Base-by-base conservation (phyloP, 2,113 vertebrate species). In the Corythoichthys haematopterus region DNA sequence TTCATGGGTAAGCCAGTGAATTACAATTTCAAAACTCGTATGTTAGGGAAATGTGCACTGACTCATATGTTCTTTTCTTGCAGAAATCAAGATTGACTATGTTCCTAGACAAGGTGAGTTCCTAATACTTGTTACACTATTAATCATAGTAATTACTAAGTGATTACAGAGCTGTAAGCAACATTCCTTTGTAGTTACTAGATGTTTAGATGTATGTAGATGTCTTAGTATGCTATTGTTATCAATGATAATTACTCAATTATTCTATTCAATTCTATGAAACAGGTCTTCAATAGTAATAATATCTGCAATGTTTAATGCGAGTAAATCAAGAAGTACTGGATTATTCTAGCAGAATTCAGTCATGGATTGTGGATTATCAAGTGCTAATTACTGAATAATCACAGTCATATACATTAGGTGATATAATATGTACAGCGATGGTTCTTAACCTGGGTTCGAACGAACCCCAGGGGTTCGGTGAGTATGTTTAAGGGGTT, bases 71-170 rank as follows among this genome's bases (percentile, higher is more conserved):
- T 85, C 61, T 69, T 69, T 45, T 45, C 12, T 65, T 74, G 28
- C 85, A 97, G 95, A 97, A 87, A 93, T 96, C 81, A 97, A 95
- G 89, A 93, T 97, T 47, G 94, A 95, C 28, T 95, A 94, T 4
- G 92, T 95, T 15, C 95, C 95, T 37, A 91, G 88, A 61, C 89
- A 96, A 93, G 95, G 95, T 96, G 50, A 53, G 64, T 65, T 36
- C 35, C 28, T 12, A 1, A 11, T 5, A 36, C 55, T 56, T 36
- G 3, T 11, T 13, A 56, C 55, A 47, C 12, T 14, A 47, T 47
- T 47, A 47, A 43, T 43, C 40, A 8, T 11, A 47, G 55, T 57
- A 36, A 14, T 57, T 36, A 57, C 33, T 6, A 15, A 5, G 11
- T 57, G 14, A 57, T 36, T 36, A 28, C 52, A 12, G 0, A 55